A percentile compares a stretch with the other conserved stretches of the same genome.
These are phyloP conservation scores for Ormyrus rosae DNA, from an alignment of 2,888 invertebrate species.

Conservation along the genomic window DNA sequence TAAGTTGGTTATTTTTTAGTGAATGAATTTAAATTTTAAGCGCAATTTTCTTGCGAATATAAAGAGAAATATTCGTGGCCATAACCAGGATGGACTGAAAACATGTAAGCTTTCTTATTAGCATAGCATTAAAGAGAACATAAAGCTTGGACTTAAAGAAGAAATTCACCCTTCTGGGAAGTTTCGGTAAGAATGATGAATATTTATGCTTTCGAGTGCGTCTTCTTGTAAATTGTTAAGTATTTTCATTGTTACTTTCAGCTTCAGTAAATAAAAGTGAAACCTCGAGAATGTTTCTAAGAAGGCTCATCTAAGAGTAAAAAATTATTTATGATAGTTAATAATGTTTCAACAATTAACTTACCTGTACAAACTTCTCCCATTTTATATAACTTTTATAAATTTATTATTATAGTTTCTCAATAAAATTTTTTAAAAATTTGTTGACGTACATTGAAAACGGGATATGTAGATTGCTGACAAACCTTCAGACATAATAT, in stretches of 20 bases:
- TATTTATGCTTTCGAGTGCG: slow-evolving; percentile 5
- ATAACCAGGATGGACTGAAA: slow-evolving; percentile 14
- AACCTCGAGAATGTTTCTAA: background rate
- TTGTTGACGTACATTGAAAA: background rate
- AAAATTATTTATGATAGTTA: too few relatives aligned
- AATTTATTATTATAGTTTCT: background rate
- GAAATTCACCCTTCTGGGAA: background rate
- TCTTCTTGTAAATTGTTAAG: background rate
- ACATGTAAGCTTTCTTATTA: slow-evolving; percentile 25
- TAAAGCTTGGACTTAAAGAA: slow-evolving; percentile 3
- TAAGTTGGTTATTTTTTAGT: too few relatives aligned
- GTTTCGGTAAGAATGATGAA: slow-evolving; percentile 9
- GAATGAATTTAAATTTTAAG: slow-evolving; percentile 16
- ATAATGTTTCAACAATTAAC: too few relatives aligned
- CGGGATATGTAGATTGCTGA: background rate
- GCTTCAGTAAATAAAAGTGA: background rate
- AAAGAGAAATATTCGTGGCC: background rate
- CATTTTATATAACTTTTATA: background rate
- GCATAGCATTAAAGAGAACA: slow-evolving; percentile 18
- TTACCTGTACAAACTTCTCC: too few relatives aligned
- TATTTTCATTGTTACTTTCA: background rate
- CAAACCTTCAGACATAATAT: background rate
- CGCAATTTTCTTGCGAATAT: slow-evolving; percentile 1
- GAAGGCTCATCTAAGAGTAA: too few relatives aligned
- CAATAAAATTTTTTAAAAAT: background rate